phyloP scores from a whole-genome alignment of 64 coral and sea anemone genomes.

The Actinia equina region DNA sequence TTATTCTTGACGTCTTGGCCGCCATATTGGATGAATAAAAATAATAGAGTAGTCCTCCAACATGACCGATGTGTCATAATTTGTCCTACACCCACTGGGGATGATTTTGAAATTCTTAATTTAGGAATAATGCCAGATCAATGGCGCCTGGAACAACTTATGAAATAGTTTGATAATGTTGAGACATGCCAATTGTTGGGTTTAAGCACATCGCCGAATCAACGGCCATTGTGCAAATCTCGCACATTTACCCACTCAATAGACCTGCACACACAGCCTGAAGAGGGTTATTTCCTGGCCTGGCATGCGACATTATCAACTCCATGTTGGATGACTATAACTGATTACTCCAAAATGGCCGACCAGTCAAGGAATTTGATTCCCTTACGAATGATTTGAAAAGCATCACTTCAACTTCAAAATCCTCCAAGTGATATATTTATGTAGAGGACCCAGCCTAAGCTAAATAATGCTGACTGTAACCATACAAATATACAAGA shows the following conservation, averaged over 20 bases:
- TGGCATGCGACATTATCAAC: background rate
- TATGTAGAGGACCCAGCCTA: background rate
- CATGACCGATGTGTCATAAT: background rate
- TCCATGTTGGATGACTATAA: background rate
- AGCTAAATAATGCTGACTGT: background rate
- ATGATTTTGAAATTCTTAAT: background rate
- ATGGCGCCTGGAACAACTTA: too few relatives aligned
- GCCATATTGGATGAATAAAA: background rate
- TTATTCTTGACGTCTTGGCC: background rate
- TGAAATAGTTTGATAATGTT: too few relatives aligned
- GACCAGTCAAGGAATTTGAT: background rate
- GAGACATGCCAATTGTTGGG: too few relatives aligned
- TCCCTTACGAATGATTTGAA: background rate
- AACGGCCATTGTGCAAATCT: background rate
- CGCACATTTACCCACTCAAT: background rate
- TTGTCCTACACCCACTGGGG: background rate
- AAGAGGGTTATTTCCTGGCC: background rate
- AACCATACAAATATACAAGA: slow-evolving; percentile 21
- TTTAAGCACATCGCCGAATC: too few relatives aligned
- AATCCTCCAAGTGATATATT: background rate
- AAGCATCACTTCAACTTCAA: background rate
- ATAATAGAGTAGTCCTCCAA: background rate
- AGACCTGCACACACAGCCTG: background rate
- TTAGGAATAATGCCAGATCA: background rate
- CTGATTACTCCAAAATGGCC: slow-evolving; percentile 1